These are phyloP conservation scores for Hemicrepidius hirtus DNA, from an alignment of 2,888 invertebrate species.

Conservation along the genomic window DNA sequence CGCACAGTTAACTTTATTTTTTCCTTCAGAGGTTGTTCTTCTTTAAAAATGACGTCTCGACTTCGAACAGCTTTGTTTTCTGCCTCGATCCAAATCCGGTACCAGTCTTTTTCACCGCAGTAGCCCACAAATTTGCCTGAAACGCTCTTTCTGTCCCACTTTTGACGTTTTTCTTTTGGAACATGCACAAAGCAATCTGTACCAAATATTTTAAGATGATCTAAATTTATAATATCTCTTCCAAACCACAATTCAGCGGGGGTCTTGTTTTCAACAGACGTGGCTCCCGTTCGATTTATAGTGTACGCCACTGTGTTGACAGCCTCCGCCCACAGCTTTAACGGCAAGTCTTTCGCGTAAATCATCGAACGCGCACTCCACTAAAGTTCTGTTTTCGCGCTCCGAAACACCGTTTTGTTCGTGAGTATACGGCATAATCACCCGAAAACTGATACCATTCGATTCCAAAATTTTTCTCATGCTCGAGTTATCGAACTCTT, in stretches of 20 bases:
- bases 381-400: conserved; percentile 46
- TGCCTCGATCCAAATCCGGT: not conserved
- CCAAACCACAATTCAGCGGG: too few relatives aligned
- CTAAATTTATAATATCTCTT: not conserved
- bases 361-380: conserved; percentile 41
- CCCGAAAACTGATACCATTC: conserved; percentile 44
- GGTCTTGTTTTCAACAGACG: too few relatives aligned
- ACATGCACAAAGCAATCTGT: conserved; percentile 49
- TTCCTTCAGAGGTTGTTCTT: not conserved
- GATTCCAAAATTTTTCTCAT: conserved; percentile 23
- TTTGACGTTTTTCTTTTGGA: conserved; percentile 47
- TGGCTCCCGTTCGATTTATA: conserved; percentile 48
- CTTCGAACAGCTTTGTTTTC: conserved; percentile 11
- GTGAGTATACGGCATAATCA: conserved; percentile 48
- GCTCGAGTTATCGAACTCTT: conserved; percentile 30
- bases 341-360: not conserved
- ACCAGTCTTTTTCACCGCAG: conserved; percentile 12
- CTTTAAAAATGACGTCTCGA: conserved; percentile 6
- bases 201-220: conserved; percentile 46
- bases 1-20: not conserved
- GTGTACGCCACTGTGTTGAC: conserved; percentile 43
- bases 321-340: too few relatives aligned
- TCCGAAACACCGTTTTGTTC: conserved; percentile 53
- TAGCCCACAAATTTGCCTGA: too few relatives aligned
- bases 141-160: conserved; percentile 45